phyloP scores from a whole-genome alignment of 2,113 vertebrate genomes.

The Cisticola juncidis region DNA sequence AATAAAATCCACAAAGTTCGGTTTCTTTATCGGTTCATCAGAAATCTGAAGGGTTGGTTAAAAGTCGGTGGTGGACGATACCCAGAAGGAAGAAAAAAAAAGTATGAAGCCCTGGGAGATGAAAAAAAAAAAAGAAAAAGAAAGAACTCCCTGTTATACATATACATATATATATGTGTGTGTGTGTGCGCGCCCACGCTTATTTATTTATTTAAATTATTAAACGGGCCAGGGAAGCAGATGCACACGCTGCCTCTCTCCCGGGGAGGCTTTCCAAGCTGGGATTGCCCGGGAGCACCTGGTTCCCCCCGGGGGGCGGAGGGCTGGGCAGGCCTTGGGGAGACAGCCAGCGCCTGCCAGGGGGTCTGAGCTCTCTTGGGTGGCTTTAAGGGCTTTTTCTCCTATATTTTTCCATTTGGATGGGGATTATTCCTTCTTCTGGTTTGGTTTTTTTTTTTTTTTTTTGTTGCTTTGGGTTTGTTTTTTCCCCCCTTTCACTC shows the following conservation, averaged over 20 bases:
- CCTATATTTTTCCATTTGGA: not conserved
- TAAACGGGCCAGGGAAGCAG: slow-evolving; percentile 31
- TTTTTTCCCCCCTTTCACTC: not conserved
- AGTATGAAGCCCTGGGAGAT: not conserved
- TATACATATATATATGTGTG: not conserved
- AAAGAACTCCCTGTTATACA: not conserved
- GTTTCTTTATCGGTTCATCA: slow-evolving; percentile 3
- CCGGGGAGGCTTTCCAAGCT: not conserved
- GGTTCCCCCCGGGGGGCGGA: not conserved
- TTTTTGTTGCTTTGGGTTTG: not conserved
- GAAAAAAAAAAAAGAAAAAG: not conserved
- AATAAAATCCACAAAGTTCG: not conserved
- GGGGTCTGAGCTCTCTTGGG: not conserved
- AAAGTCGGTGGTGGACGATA: not conserved
- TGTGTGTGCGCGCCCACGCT: not conserved
- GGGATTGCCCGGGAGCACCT: slow-evolving; percentile 36
- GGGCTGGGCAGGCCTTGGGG: not conserved
- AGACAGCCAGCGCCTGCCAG: not conserved
- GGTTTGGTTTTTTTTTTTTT: not conserved
- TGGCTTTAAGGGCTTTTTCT: not conserved
- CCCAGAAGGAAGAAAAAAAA: not conserved
- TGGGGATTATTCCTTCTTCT: not conserved
- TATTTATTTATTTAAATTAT: slow-evolving; percentile 57
- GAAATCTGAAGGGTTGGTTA: not conserved
- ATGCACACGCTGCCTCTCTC: not conserved